Evolutionary conservation across 35 echinoderm and acorn worm species (phyloP), one percentile per base, ranked within the genome.

Genomic region (Nesometra sesokonis): DNA sequence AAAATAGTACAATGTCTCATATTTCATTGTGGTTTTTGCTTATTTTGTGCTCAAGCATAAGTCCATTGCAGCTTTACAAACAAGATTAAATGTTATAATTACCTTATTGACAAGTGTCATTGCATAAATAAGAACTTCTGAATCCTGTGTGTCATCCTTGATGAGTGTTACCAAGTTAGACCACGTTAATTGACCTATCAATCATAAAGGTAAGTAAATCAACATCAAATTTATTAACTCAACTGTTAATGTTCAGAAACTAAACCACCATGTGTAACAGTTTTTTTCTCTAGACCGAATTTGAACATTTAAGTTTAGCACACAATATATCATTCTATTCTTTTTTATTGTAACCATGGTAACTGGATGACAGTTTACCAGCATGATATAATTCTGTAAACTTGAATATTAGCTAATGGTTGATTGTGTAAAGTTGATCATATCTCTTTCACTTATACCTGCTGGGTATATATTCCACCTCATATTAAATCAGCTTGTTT

Each of bases 71-170:
- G n/a, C n/a, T n/a, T n/a, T n/a, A n/a, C n/a, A n/a, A n/a, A n/a
- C n/a, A n/a, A n/a, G n/a, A n/a, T n/a, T n/a, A n/a, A n/a, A n/a
- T n/a, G n/a, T n/a, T 37, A 43, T 29, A n/a, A 87, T 82, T 79
- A 98, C 95, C 92, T 99, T 99, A 37, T 99, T 99, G 31, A 99
- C 82, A 46, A 99, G 93, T 0, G 92, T 94, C 93, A 99, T 99
- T 7, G 88, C 90, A 82, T 99, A 99, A 4, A 88, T 85, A 32
- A 91, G 83, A 30, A 99, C 89, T 47, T 99, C 96, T 0, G 92
- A 87, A 85, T 99, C 96, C 79, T 99, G 96, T 32, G 84, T 87
- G 32, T 94, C 86, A 82, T 99, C 96, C 36, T 87, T 94, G 29
- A 99, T 47, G 19, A 99, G 79, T 34, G 77, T 81, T 91, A 94